A percentile compares a stretch with the other conserved stretches of the same genome.
Conservation (phyloP, 2,113 vertebrate genomes). For the Thalassarche chlororhynchos region DNA sequence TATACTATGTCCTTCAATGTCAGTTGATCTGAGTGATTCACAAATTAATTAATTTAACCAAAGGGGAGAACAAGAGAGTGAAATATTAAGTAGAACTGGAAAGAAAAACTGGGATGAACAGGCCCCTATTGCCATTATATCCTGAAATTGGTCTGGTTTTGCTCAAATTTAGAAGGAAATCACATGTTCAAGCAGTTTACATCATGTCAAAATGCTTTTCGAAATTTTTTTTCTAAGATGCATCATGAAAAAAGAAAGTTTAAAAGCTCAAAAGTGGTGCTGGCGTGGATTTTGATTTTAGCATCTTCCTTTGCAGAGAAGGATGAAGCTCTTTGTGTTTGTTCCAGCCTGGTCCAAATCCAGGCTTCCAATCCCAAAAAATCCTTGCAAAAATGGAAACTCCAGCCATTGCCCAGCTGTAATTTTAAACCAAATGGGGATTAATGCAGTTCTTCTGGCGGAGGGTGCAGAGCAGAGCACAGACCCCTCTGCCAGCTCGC, state of each 20-base stretch:
- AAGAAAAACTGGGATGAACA: background rate
- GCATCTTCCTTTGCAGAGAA: background rate
- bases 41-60: background rate
- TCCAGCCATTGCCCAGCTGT: background rate
- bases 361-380: background rate
- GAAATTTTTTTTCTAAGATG: background rate
- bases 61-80: background rate
- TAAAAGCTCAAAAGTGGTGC: background rate
- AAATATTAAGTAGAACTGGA: background rate
- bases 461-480: background rate
- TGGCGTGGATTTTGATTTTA: background rate
- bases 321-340: background rate
- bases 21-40: background rate
- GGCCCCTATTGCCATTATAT: background rate
- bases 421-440: background rate
- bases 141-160: background rate
- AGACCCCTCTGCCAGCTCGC: background rate
- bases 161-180: background rate
- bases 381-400: background rate
- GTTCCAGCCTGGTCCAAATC: background rate
- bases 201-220: background rate
- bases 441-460: accelerated
- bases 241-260: background rate
- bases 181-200: background rate
- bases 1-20: background rate